Base-by-base conservation (phyloP, 2,797 vertebrate species). In the Cephalopachus bancanus region DNA sequence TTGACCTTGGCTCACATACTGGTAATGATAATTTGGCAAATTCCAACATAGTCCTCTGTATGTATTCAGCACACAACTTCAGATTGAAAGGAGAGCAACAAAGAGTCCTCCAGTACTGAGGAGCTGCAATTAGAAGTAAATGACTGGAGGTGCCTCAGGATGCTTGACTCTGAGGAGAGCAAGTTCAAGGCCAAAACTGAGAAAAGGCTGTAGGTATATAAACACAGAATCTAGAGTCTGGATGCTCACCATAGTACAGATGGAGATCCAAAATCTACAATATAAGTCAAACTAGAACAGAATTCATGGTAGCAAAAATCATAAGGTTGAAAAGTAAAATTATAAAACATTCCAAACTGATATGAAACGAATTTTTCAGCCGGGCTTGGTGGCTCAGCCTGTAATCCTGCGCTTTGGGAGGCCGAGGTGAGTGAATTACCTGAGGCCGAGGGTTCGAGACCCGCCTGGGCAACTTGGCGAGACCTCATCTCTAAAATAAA, bases 301-400 rank as follows among this genome's bases (percentile, higher is more conserved):
- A 76, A 62, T 26, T 6, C 7, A 87, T 10, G 33, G 24, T n/a
- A 72, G 33, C 17, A 79, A 92, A 88, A 81, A 49, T 14, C 24
- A 89, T 19, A 87, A 95, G 72, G 30, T 3, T 84, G 28, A 88
- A 67, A 95, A 90, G 10, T 12, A 80, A 67, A 92, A 90, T 12
- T 14, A 44, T 49, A 26, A 5, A 30, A 10, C 20, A 65, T 85
- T 9, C 49, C 65, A 65, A 71, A 76, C 55, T 6, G 2, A 26
- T 87, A 75, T 64, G 10, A n/a, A 10, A 83, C 59, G 26, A 44
- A 44, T 44, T 44, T 44, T 44, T 44, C 44, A 44, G 44, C 44
- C 44, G 44, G 4, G 3, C 44, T 44, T 7, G 44, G 44, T 44
- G 44, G 44, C 44, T 44, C 6, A 44, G 44, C 44, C 4, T 44